Evolutionary conservation across 2,113 vertebrate genomes (phyloP), one percentile per base, ranked within the genome.

Genomic region (Pluvialis apricaria): DNA sequence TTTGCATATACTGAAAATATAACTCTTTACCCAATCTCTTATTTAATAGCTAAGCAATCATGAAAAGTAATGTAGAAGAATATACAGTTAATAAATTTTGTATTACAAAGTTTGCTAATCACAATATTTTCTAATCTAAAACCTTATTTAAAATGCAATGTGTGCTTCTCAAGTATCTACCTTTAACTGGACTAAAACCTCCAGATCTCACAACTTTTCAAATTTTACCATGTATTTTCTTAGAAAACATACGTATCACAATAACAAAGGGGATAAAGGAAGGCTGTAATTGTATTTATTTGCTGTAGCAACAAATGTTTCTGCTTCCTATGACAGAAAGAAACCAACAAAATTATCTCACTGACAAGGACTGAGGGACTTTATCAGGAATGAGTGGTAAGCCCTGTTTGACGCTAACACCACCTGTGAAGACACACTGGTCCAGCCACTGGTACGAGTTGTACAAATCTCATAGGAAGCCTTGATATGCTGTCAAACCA

Each of bases 211-310:
- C 11, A 82, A 31, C 26, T 49, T 64, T 18, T 32, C 9, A 57
- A 64, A 64, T 49, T 70, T 84, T 36, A 91, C 42, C 57, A 64
- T 22, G 6, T 28, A 51, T 78, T 78, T 78, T 47, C 72, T 57
- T 36, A 49, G 21, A 64, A 64, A 51, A 36, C 21, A 44, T 28
- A 62, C 1, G 1, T 49, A 71, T 51, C 0, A 0, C 17, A 8
- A 9, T 36, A 78, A 64, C 10, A 44, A 55, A 77, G 54, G 8
- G 47, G 40, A 49, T 42, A 64, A 55, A 84, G 54, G 64, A 76
- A 69, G 42, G 21, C 15, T 79, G 25, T 38, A 72, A 65, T 24
- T 44, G 17, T 38, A 44, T 51, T 57, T n/a, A n/a, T 85, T 57
- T 58, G 32, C 65, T 51, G 42, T 45, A 72, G 28, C n/a, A 58